A percentile compares a stretch with the other conserved stretches of the same genome.
Conservation (phyloP, 2,797 vertebrate species). For the Syngnathus acus region DNA sequence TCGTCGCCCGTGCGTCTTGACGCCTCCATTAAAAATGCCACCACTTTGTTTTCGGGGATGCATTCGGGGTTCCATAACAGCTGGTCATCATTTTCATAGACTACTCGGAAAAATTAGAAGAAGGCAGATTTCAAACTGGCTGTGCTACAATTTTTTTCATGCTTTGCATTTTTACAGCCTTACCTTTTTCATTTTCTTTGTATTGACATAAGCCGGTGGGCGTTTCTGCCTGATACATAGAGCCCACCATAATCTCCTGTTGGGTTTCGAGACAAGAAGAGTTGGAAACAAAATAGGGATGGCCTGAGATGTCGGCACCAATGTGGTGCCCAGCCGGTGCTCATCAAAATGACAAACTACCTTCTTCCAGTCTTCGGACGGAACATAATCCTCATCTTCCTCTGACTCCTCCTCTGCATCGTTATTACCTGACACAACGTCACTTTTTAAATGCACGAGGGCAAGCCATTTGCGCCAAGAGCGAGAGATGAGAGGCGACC, state of each 20-base stretch:
- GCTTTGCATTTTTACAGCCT: constrained; percentile 8
- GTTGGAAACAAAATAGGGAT: neutral
- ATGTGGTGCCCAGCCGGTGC: too few species aligned
- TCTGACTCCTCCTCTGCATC: constrained; percentile 95
- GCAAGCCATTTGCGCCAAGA: neutral
- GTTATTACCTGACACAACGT: constrained; percentile 71
- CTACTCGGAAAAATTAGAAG: constrained; percentile 50
- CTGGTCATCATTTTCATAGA: constrained; percentile 97
- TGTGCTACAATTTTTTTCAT: too few species aligned
- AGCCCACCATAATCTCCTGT: constrained; percentile 99
- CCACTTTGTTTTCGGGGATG: constrained; percentile 85
- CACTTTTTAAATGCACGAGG: neutral
- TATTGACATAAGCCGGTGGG: constrained; percentile 86
- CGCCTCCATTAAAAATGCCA: constrained; percentile 87
- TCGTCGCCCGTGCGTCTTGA: constrained; percentile 89
- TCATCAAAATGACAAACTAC: constrained; percentile 52
- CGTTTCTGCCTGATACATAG: constrained; percentile 98
- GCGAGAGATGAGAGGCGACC: constrained; percentile 9
- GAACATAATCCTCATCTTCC: constrained; percentile 98
- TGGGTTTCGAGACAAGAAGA: neutral
- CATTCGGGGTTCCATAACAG: constrained; percentile 92
- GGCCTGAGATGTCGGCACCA: neutral
- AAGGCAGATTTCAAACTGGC: too few species aligned
- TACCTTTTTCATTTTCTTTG: constrained; percentile 93
- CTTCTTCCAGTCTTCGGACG: constrained; percentile 99